Percentiles rank a stretch among this genome's conserved stretches.
Conservation (phyloP, 2,888 invertebrate species). For the Spodoptera picta region DNA sequence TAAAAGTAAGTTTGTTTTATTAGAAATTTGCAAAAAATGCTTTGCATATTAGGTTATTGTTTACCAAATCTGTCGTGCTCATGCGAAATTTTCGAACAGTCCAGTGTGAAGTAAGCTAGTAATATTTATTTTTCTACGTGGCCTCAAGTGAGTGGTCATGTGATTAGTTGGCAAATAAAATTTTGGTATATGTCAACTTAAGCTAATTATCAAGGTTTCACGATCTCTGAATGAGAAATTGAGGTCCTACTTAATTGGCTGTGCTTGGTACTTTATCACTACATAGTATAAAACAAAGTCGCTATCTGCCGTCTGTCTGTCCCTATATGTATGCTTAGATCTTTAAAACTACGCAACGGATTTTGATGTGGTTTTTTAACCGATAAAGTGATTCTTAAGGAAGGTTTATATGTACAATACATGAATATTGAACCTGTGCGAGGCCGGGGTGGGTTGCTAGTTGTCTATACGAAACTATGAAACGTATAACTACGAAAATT, state of each 20-base stretch:
- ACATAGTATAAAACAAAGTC: too few relatives aligned
- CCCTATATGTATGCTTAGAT: too few relatives aligned
- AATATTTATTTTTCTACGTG: slow-evolving; percentile 28
- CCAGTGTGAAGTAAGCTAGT: slow-evolving; percentile 13
- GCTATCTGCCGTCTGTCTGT: too few relatives aligned
- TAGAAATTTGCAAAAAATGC: slow-evolving; percentile 1
- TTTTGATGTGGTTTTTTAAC: too few relatives aligned
- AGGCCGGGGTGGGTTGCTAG: too few relatives aligned
- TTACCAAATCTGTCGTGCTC: slow-evolving; percentile 25
- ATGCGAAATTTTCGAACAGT: slow-evolving; percentile 31
- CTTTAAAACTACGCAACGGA: too few relatives aligned
- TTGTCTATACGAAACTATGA: too few relatives aligned
- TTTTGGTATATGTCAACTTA: slow-evolving; percentile 35
- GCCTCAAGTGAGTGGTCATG: slow-evolving; percentile 20
- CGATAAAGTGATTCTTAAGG: too few relatives aligned
- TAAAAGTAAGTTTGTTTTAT: not conserved
- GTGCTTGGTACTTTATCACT: too few relatives aligned
- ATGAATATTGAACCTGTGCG: too few relatives aligned
- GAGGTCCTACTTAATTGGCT: not conserved
- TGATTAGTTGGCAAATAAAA: slow-evolving; percentile 38
- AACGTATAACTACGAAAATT: too few relatives aligned
- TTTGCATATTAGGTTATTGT: slow-evolving; percentile 8
- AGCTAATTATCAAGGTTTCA: slow-evolving; percentile 40
- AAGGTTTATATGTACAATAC: too few relatives aligned
- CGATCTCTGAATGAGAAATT: not conserved